Evolutionary conservation across 2,888 invertebrate species (phyloP).

Genomic region (Furcula furcula): DNA sequence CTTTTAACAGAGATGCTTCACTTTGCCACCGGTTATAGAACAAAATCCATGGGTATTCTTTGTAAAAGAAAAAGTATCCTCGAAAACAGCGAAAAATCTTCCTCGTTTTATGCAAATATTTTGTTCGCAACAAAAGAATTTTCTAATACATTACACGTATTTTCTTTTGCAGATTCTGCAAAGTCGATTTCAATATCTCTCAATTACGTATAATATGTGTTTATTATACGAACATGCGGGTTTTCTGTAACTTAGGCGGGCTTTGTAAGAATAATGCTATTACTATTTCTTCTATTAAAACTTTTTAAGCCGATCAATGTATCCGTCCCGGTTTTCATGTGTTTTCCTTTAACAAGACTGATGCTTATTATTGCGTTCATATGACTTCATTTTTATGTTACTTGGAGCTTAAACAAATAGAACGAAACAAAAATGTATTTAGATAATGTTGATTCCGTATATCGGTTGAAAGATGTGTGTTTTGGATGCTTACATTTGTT

Average conservation of each 20-base stretch:
- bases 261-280: conserved; percentile 23
- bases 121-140: background rate
- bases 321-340: conserved; percentile 20
- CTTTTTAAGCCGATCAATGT: conserved; percentile 39
- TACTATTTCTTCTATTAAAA: conserved; percentile 39
- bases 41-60: too few relatives aligned
- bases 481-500: background rate
- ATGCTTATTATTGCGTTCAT: conserved; percentile 17
- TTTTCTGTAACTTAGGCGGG: background rate
- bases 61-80: too few relatives aligned
- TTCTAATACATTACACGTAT: background rate
- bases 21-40: too few relatives aligned
- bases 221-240: background rate
- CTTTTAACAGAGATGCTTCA: too few relatives aligned
- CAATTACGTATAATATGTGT: background rate
- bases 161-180: background rate
- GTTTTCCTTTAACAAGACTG: conserved; percentile 15
- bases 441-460: background rate
- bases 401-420: background rate
- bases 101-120: too few relatives aligned
- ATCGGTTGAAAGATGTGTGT: background rate
- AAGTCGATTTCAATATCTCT: background rate
- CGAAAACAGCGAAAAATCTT: too few relatives aligned
- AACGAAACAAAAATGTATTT: background rate
- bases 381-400: conserved; percentile 7